Evolutionary conservation across 2,113 vertebrate genomes (phyloP).

Genomic region (Entomyzon cyanotis): DNA sequence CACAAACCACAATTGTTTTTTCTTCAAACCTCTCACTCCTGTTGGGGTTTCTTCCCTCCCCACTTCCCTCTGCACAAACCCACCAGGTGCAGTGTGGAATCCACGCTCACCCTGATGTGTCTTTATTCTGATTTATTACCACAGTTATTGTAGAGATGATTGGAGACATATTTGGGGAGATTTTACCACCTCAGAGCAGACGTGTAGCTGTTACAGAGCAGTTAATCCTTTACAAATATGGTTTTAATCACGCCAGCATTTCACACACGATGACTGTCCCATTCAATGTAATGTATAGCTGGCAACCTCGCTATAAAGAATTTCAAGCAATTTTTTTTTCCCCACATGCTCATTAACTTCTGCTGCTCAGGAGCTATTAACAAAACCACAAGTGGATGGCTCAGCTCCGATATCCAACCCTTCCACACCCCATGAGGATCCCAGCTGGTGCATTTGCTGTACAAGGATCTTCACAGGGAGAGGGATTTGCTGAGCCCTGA

Average conservation of each 20-base stretch:
- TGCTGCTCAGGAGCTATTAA: background rate
- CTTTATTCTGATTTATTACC: slow-evolving; percentile 49
- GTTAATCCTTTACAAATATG: slow-evolving; percentile 71
- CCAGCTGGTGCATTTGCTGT: background rate
- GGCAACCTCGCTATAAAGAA: background rate
- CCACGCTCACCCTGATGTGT: background rate
- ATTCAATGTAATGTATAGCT: slow-evolving; percentile 18
- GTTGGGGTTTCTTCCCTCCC: background rate
- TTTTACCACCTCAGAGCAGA: slow-evolving; percentile 39
- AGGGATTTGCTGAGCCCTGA: background rate
- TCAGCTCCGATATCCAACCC: background rate
- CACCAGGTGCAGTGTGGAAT: slow-evolving; percentile 21
- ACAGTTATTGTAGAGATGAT: slow-evolving; percentile 50
- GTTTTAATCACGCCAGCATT: slow-evolving; percentile 64
- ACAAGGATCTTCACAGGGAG: background rate
- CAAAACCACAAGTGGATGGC: background rate
- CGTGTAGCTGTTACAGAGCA: slow-evolving; percentile 35
- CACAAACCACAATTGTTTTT: background rate
- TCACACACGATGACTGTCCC: slow-evolving; percentile 48
- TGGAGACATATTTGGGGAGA: slow-evolving; percentile 49
- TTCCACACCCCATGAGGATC: background rate
- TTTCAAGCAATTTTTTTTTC: background rate
- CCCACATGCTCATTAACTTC: slow-evolving; percentile 39
- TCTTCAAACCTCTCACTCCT: background rate
- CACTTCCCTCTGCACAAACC: background rate